A percentile compares a stretch with the other conserved stretches of the same genome.
Evolutionary conservation across 2,113 vertebrate species (phyloP).

Genomic region (Oriolus oriolus): DNA sequence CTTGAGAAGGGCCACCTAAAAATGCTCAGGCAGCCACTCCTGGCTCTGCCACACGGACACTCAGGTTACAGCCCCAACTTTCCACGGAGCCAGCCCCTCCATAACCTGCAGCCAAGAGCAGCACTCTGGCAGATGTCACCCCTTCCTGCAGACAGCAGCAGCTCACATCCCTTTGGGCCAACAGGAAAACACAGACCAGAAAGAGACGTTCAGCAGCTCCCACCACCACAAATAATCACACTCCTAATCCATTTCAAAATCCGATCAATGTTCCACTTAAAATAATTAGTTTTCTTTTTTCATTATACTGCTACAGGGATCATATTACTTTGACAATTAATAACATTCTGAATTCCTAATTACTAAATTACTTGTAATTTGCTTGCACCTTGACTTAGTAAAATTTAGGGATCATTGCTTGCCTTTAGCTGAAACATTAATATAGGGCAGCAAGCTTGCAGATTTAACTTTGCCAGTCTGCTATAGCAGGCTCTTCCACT

Average conservation of each 20-base stretch:
- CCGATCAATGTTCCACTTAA: background rate
- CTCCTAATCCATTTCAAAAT: background rate
- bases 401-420: background rate
- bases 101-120: background rate
- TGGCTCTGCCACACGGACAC: fast-evolving
- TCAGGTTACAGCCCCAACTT: background rate
- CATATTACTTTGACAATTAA: background rate
- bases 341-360: background rate
- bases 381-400: background rate
- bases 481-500: background rate
- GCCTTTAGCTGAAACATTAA: background rate
- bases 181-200: background rate
- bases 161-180: background rate
- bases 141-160: background rate
- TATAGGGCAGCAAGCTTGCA: background rate
- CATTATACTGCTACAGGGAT: background rate
- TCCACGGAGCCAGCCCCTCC: background rate
- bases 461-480: background rate
- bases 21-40: background rate
- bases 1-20: background rate
- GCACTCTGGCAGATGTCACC: background rate
- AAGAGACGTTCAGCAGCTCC: fast-evolving
- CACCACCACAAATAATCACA: background rate
- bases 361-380: background rate
- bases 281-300: background rate